Base-by-base conservation (phyloP, 1,140 invertebrate species). In the Musca domestica region DNA sequence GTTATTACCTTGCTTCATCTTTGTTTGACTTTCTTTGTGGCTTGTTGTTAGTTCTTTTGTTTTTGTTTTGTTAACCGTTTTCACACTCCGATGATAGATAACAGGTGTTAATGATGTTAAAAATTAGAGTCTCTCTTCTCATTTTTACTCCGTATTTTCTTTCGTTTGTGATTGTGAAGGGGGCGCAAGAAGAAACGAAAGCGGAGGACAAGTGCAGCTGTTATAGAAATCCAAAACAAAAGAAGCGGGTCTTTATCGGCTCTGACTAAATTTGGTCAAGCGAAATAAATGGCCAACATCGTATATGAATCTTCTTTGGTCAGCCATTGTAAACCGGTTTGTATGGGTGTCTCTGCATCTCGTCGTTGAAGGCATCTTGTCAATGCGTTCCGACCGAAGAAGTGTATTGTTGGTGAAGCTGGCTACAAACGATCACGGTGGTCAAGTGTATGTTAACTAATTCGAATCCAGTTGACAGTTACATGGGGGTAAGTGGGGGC, bases 31-130 rank as follows among this genome's bases (percentile, higher is more conserved):
- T 5, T 41, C 27, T 30, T 30, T 30, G 9, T 41, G 34, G 12
- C 3, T 30, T 30, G n/a, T n/a, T n/a, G n/a, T 41, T 41, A 41
- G 6, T 41, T 41, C 34, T 41, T 41, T 41, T 41, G 34, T 41
- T 41, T 41, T 41, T 5, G 34, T 41, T 41, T 41, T 12, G 34
- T 41, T 41, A 41, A 12, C 34, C 34, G 10, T 41, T 41, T 19
- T 22, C 48, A 51, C 17, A 20, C 48, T 20, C n/a, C 19, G 48
- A 51, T 12, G 17, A 51, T 51, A n/a, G 52, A 27, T 56, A 56
- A 56, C 52, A 56, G 52, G 52, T 56, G 52, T 56, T 54, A 27
- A 25, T 56, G 22, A n/a, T 56, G 22, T 56, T 23, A 56, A 41
- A 41, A 41, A 5, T 41, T 56, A 56, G 23, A 23, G 15, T n/a